A percentile compares a stretch with the other conserved stretches of the same genome.
phyloP scores from a whole-genome alignment of 2,113 vertebrate species.

The Anguilla japonica region DNA sequence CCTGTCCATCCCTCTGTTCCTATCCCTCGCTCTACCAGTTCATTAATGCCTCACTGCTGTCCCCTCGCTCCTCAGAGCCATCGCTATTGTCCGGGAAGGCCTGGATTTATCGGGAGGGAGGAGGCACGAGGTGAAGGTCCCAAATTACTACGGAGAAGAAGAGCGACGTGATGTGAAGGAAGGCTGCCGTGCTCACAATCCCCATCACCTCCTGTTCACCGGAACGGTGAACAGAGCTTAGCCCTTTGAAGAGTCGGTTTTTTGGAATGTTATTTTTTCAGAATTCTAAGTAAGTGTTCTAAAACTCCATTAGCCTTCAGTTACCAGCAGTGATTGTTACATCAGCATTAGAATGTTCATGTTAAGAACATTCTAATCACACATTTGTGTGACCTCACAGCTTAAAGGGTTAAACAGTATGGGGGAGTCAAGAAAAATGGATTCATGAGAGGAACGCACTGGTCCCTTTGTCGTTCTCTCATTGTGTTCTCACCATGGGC shows the following conservation, averaged over 20 bases:
- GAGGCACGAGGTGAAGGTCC: not conserved
- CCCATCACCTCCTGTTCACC: not conserved
- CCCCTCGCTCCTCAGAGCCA: not conserved
- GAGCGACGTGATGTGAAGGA: not conserved
- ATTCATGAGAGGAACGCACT: not conserved
- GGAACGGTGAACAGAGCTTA: not conserved
- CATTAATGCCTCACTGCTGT: not conserved
- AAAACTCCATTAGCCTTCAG: too few species aligned
- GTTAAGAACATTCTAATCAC: too few species aligned
- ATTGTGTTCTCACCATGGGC: not conserved
- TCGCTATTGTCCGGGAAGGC: not conserved
- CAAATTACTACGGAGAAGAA: not conserved
- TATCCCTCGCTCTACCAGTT: not conserved
- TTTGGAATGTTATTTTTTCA: not conserved
- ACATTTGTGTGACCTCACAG: too few species aligned
- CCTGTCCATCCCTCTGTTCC: not conserved
- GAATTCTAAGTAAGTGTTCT: too few species aligned
- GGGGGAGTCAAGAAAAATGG: not conserved
- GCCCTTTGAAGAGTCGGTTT: not conserved
- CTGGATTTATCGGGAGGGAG: not conserved
- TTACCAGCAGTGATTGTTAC: too few species aligned
- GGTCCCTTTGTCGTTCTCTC: not conserved
- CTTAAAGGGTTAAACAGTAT: too few species aligned
- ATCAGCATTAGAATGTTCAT: not conserved
- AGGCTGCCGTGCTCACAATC: not conserved